Conservation (phyloP, 2,797 vertebrate genomes). For the Rousettus madagascariensis region DNA sequence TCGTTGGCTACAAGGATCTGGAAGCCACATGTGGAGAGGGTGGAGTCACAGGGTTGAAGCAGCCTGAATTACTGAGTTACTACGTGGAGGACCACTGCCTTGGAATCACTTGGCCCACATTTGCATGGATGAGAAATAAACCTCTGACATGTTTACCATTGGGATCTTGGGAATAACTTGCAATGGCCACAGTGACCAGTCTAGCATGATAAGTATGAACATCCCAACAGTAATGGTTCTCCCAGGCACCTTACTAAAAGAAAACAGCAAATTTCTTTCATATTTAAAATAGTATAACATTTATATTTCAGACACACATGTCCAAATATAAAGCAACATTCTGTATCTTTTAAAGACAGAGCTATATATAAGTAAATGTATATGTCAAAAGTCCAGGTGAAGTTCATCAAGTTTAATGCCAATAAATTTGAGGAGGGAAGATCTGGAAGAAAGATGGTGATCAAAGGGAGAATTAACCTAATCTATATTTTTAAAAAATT, state of each 20-base stretch:
- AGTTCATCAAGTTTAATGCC: not conserved
- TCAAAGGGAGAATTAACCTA: not conserved
- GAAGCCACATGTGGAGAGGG: not conserved
- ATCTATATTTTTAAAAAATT: not conserved
- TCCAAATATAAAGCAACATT: not conserved
- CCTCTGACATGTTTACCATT: not conserved
- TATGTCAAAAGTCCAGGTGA: not conserved
- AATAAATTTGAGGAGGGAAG: not conserved
- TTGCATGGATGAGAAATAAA: conserved; percentile 12
- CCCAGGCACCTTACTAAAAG: not conserved
- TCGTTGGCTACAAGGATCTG: not conserved
- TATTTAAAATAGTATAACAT: not conserved
- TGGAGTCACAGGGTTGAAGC: not conserved
- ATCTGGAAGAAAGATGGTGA: not conserved
- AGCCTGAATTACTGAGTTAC: not conserved
- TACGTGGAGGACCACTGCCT: not conserved
- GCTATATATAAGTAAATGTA: not conserved
- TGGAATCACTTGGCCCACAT: not conserved
- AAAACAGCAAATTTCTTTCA: not conserved
- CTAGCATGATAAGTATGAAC: not conserved
- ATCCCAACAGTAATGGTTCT: not conserved
- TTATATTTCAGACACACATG: not conserved
- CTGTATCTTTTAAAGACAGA: not conserved
- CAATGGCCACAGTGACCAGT: not conserved
- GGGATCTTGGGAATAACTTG: not conserved